Evolutionary conservation across 2,113 vertebrate genomes (phyloP), one percentile per base, ranked within the genome.

Genomic region (Collichthys lucidus): DNA sequence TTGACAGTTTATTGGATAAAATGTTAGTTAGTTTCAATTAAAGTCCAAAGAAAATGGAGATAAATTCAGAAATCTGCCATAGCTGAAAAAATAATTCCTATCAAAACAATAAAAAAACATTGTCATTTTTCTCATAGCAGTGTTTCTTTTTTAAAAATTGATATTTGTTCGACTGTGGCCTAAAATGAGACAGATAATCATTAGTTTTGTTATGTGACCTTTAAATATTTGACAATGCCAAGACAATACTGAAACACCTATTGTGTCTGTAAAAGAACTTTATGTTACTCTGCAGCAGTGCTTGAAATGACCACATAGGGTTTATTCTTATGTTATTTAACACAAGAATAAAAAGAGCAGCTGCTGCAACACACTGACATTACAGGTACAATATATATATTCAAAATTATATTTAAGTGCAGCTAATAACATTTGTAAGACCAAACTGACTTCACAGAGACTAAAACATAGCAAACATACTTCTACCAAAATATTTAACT

Each of bases 121-220:
- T 60, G 44, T 15, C 29, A 78, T 26, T 42, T 49, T 60, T 49
- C 4, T 20, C 19, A 19, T 66, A 2, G 5, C 12, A 52, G 2
- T n/a, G 9, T 55, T 26, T 17, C 6, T 40, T 44, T 44, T 57
- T 42, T 65, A 29, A 60, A 6, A 35, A 65, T 4, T 50, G 11
- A 56, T 64, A 4, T 74, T 80, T 50, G 57, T 16, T 46, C 63
- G 29, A 17, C 15, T 63, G 47, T 75, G n/a, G 24, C 26, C 20
- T 17, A 4, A 64, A 60, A 55, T 29, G 5, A 65, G 42, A 64
- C 42, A 16, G 65, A 22, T 40, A 11, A 35, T 75, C 40, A 67
- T 83, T 53, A 59, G 16, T 57, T 64, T 61, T 69, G 15, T 29
- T 46, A 49, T 69, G 35, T 56, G 63, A 61, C 50, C 50, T 69